A percentile compares a stretch with the other conserved stretches of the same genome.
Evolutionary conservation across 2,888 invertebrate species (phyloP).

Genomic region (Drosophila tanythrix): DNA sequence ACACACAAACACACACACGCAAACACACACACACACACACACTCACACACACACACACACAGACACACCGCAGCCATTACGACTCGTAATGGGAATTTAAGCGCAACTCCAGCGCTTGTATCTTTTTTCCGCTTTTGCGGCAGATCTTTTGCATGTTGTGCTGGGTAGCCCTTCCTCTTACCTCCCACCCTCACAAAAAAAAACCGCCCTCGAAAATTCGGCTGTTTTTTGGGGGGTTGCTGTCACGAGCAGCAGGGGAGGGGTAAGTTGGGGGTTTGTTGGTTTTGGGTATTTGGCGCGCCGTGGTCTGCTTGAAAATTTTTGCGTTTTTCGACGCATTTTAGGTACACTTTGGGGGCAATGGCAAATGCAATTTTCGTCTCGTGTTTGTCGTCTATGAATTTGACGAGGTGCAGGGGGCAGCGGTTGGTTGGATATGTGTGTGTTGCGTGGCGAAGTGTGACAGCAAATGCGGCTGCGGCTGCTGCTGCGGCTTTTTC

Average conservation of each 20-base stretch:
- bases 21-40: constrained; percentile 27
- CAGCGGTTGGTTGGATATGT: neutral
- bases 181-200: constrained; percentile 1
- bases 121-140: constrained; percentile 74
- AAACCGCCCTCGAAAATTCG: constrained; percentile 24
- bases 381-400: constrained; percentile 77
- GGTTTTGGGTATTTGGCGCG: constrained; percentile 51
- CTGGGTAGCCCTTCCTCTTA: constrained; percentile 32
- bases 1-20: constrained; percentile 41
- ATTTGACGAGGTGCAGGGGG: constrained; percentile 51
- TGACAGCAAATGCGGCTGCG: constrained; percentile 72
- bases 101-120: constrained; percentile 66
- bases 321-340: constrained; percentile 61
- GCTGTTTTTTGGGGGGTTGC: constrained; percentile 42
- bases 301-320: constrained; percentile 52
- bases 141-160: constrained; percentile 78
- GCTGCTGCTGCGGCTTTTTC: constrained; percentile 78
- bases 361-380: constrained; percentile 72
- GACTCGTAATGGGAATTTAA: constrained; percentile 82
- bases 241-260: constrained; percentile 17
- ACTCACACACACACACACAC: constrained; percentile 24
- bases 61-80: constrained; percentile 76
- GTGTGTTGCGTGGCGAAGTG: constrained; percentile 33
- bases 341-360: constrained; percentile 51
- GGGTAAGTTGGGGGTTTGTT: neutral